Percentiles rank a stretch among this genome's conserved stretches.
phyloP scores from a whole-genome alignment of 2,888 invertebrate genomes.

The Epistrophella euchroma region DNA sequence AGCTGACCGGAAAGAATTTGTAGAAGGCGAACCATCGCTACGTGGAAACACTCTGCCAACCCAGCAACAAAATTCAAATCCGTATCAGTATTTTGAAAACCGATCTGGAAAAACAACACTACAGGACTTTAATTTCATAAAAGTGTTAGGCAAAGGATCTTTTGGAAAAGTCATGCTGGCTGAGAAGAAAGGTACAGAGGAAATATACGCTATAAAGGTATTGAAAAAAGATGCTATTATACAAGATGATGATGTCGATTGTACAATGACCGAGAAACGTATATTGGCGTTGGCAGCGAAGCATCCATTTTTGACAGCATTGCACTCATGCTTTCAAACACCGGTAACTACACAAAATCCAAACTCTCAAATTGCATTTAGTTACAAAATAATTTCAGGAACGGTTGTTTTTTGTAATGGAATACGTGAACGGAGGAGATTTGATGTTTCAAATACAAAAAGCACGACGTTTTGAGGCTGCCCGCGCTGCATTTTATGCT shows the following conservation, averaged over 20 bases:
- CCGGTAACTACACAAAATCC: slow-evolving; percentile 84
- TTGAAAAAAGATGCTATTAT: slow-evolving; percentile 99
- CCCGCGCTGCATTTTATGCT: slow-evolving; percentile 96
- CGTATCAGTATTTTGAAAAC: slow-evolving; percentile 80
- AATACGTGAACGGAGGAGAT: slow-evolving; percentile 99
- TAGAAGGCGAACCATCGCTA: slow-evolving; percentile 79
- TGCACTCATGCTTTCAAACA: slow-evolving; percentile 99
- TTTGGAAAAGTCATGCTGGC: slow-evolving; percentile 99
- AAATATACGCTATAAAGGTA: slow-evolving; percentile 94
- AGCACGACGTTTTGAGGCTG: slow-evolving; percentile 98
- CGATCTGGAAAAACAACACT: slow-evolving; percentile 87
- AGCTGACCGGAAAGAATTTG: slow-evolving; percentile 82
- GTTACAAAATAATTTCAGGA: slow-evolving; percentile 85
- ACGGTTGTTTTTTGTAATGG: slow-evolving; percentile 99
- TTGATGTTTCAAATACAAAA: slow-evolving; percentile 99
- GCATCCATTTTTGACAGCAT: slow-evolving; percentile 98
- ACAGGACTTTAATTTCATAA: slow-evolving; percentile 97
- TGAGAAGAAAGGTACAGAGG: slow-evolving; percentile 95
- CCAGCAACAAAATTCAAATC: slow-evolving; percentile 78
- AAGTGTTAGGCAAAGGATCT: slow-evolving; percentile 99
- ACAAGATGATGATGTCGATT: slow-evolving; percentile 99
- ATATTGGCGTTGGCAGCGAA: slow-evolving; percentile 98
- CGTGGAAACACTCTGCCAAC: slow-evolving; percentile 53
- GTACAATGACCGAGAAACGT: slow-evolving; percentile 99
- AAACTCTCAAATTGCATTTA: neutral